These are phyloP conservation scores for Drosophila neutralis DNA, from an alignment of 2,888 invertebrate genomes.

Conservation along the genomic window DNA sequence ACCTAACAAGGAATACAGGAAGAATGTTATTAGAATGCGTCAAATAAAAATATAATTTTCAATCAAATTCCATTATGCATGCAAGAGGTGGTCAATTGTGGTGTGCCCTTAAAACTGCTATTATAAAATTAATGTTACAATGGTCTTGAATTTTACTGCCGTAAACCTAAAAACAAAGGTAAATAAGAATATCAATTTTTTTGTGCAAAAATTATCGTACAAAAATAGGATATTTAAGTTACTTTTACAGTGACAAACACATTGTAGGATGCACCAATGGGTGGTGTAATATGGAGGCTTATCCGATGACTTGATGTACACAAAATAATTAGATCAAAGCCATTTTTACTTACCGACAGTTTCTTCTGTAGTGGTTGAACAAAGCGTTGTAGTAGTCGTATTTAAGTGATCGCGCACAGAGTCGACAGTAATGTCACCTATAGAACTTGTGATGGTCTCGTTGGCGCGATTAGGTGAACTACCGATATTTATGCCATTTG, in stretches of 20 bases:
- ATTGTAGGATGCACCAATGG: not conserved
- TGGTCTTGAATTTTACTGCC: conserved; percentile 31
- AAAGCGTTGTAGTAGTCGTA: conserved; percentile 84
- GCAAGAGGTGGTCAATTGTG: conserved; percentile 29
- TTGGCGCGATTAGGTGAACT: conserved; percentile 83
- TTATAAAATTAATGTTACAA: conserved; percentile 14
- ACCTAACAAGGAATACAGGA: conserved; percentile 65
- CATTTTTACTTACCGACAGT: conserved; percentile 80
- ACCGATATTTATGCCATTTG: conserved; percentile 86
- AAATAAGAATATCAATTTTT: conserved; percentile 32
- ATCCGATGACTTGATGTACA: not conserved
- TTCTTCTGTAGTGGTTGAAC: conserved; percentile 85
- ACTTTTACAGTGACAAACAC: conserved; percentile 16
- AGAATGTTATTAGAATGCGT: conserved; percentile 1
- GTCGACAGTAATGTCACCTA: conserved; percentile 96
- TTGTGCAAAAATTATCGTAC: not conserved
- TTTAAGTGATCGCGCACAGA: conserved; percentile 95
- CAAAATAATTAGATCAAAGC: conserved; percentile 1
- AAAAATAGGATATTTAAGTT: not conserved
- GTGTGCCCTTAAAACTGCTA: conserved; percentile 15
- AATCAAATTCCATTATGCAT: conserved; percentile 32
- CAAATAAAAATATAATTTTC: not conserved
- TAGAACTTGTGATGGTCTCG: conserved; percentile 87
- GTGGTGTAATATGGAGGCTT: not conserved
- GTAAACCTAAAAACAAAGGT: conserved; percentile 61